phyloP scores from a whole-genome alignment of 2,113 vertebrate genomes.

The Vulpes lagopus region DNA sequence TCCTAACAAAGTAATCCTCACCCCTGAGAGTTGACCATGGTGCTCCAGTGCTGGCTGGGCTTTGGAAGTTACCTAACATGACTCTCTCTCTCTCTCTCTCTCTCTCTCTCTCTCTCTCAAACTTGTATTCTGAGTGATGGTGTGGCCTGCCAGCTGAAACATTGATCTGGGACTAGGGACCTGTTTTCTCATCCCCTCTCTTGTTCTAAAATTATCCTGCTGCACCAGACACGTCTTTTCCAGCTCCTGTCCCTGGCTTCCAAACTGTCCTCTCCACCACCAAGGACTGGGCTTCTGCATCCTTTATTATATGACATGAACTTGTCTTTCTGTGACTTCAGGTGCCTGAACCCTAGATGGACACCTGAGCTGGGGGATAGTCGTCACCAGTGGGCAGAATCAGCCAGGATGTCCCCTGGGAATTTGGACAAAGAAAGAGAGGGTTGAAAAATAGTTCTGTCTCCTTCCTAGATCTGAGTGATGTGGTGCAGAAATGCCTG shows the following conservation, averaged over 20 bases:
- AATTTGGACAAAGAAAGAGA: neutral
- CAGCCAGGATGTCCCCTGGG: neutral
- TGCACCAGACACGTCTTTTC: neutral
- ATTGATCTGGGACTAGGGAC: neutral
- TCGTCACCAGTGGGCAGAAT: neutral
- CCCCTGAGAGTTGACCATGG: neutral
- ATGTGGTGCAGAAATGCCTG: neutral
- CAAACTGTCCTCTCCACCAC: neutral
- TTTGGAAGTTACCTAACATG: neutral
- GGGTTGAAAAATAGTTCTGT: neutral
- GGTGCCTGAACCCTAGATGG: neutral
- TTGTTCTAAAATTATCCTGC: neutral
- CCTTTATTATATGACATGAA: neutral
- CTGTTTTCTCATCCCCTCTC: neutral
- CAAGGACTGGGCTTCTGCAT: neutral
- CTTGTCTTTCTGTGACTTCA: neutral
- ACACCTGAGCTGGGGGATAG: neutral
- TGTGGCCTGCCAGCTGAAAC: neutral
- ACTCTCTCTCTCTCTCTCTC: too few species aligned
- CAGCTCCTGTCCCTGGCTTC: neutral
- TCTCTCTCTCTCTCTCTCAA: neutral
- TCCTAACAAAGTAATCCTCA: neutral
- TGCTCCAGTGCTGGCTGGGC: neutral
- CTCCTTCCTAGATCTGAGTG: slow-evolving; percentile 3
- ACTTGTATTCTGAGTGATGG: neutral